Evolutionary conservation across 2,888 invertebrate species (phyloP), one percentile per base, ranked within the genome.

Genomic region (Megaustenia siamemsis): DNA sequence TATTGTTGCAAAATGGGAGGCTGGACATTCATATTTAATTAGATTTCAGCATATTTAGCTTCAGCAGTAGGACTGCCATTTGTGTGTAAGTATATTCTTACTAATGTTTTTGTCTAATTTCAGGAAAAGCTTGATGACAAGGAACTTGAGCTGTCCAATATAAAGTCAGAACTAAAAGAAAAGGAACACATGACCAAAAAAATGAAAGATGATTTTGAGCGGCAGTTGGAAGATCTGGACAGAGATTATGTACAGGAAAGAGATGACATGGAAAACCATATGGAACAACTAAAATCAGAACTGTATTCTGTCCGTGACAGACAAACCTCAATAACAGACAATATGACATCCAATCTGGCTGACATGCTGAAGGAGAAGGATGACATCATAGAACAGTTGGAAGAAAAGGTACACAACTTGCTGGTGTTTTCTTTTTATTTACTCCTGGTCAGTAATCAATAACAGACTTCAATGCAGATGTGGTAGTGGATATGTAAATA

Each of bases 331-430:
- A 89, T 92, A 87, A 89, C 91, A 40, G 92, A 93, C 85, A 89
- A 90, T n/a, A 87, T 92, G 49, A 90, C 92, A 21, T 89, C 89
- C 68, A 90, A 91, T 87, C 90, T 93, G 87, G 90, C 92, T 24
- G 90, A 91, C 49, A 96, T 96, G 88, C 95, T 98, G 84, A 97
- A 97, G 93, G 98, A 98, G 94, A 97, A 97, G 94, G 98, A 98
- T 69, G 95, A 98, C 89, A 95, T 97, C 88, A 96, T 98, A 90
- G 96, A 96, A 79, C 98, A 98, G 93, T 95, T 98, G 95, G 97
- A 98, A 92, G 97, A 97, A 90, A 97, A 97, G 91, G 85, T 85
- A 79, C n/a, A n/a, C n/a, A n/a, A n/a, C n/a, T n/a, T n/a, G n/a
- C n/a, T n/a, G n/a, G n/a, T n/a, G n/a, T n/a, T n/a, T n/a, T n/a